Base-by-base conservation (phyloP, 2,888 invertebrate species). In the Epistrophella euchroma region DNA sequence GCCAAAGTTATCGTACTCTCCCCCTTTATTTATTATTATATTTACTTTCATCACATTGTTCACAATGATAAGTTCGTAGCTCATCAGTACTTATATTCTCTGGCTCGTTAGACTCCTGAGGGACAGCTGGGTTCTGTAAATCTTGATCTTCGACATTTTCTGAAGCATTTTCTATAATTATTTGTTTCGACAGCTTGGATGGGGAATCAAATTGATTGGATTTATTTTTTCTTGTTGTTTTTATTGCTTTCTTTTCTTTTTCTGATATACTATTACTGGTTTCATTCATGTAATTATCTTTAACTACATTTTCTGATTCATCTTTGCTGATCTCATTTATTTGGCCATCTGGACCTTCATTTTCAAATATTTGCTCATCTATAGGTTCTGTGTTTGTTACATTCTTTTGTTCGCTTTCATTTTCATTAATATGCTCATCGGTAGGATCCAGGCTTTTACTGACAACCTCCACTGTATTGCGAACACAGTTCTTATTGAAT, bases 1-100 rank as follows among this genome's bases (percentile, higher is more conserved):
- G n/a, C n/a, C n/a, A n/a, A n/a, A n/a, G n/a, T n/a, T n/a, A n/a
- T n/a, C n/a, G n/a, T n/a, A n/a, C n/a, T n/a, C n/a, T n/a, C n/a
- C n/a, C n/a, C n/a, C n/a, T n/a, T 13, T n/a, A 13, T 2, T 47
- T 45, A 17, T 13, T 19, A 15, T n/a, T 10, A 17, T 22, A 37
- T 10, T 52, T 68, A 68, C 68, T 35, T 52, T 37, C 22, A 52
- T 68, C 52, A 50, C 68, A 68, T 32, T 47, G 17, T 11, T 66
- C 32, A 32, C 64, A 66, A 11, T 9, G 19, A 47, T 13, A 66
- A 32, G 19, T 66, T 19, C 19, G n/a, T 32, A 11, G 28, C 2
- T 45, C 45, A 25, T 64, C 25, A 25, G 9, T 19, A 40, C 1
- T 45, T 35, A 11, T 35, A n/a, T 50, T 11, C 7, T 37, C 17